Conservation (phyloP, 2,113 vertebrate species). For the Chiloscyllium plagiosum region DNA sequence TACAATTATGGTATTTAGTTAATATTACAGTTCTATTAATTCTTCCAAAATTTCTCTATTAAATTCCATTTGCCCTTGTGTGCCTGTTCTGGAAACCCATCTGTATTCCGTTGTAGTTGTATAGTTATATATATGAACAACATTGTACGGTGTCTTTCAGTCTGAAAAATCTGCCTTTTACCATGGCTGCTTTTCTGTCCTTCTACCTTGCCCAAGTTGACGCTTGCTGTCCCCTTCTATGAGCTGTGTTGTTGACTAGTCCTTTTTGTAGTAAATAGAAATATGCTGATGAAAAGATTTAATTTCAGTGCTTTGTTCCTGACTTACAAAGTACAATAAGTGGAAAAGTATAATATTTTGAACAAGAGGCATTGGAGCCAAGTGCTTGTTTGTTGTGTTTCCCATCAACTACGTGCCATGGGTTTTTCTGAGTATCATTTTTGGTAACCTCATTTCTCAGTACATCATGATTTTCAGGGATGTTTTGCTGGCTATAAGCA, state of each 20-base stretch:
- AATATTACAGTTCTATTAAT: neutral
- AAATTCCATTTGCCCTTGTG: neutral
- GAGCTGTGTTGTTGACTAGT: neutral
- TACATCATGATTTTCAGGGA: neutral
- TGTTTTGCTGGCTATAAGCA: neutral
- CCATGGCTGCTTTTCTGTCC: neutral
- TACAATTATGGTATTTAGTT: neutral
- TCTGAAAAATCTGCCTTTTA: neutral
- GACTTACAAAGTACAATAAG: neutral
- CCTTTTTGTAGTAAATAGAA: neutral
- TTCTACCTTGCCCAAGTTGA: neutral
- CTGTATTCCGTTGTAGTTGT: neutral
- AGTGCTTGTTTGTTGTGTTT: neutral
- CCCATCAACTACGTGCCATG: neutral
- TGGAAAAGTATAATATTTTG: neutral
- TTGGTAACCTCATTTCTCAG: neutral
- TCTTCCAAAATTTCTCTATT: neutral
- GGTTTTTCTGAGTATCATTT: neutral
- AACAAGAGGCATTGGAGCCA: neutral
- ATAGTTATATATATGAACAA: neutral
- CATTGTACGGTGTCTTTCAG: neutral
- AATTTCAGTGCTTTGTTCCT: neutral
- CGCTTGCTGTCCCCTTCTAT: neutral
- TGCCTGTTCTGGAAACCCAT: neutral
- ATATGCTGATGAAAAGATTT: neutral